Evolutionary conservation across 1,140 invertebrate genomes (phyloP).

Genomic region (Plutomurus gul): DNA sequence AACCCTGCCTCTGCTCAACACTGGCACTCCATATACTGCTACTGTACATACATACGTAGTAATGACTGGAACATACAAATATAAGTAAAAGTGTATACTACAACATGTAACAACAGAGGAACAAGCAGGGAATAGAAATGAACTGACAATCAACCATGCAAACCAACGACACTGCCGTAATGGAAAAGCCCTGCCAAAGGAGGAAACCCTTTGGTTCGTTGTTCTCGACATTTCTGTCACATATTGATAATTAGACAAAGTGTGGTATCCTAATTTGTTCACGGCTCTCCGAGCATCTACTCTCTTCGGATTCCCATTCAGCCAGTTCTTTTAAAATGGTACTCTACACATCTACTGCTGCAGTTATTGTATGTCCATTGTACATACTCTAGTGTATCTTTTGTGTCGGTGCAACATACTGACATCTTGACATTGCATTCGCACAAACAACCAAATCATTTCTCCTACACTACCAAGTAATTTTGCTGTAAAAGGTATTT

Average conservation of each 20-base stretch:
- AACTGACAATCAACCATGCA: neutral
- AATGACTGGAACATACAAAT: too few species aligned
- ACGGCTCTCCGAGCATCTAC: neutral
- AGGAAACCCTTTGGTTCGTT: conserved; percentile 23
- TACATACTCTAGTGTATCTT: too few species aligned
- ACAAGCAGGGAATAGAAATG: neutral
- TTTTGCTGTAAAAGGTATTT: too few species aligned
- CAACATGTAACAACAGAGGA: neutral
- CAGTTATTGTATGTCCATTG: too few species aligned
- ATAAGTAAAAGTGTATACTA: too few species aligned
- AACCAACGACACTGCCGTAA: neutral
- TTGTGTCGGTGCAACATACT: too few species aligned
- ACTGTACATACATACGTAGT: too few species aligned
- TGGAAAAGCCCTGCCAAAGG: neutral
- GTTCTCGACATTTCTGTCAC: conserved; percentile 30
- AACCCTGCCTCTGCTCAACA: neutral
- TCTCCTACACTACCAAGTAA: too few species aligned
- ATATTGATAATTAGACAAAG: conserved; percentile 36
- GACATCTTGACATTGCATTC: too few species aligned
- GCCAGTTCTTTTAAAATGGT: neutral
- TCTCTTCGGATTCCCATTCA: neutral
- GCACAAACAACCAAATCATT: too few species aligned
- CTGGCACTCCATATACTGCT: neutral
- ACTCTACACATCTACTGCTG: too few species aligned
- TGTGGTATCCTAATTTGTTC: conserved; percentile 31